phyloP scores from a whole-genome alignment of 2,113 vertebrate genomes.

The Eleginops maclovinus region DNA sequence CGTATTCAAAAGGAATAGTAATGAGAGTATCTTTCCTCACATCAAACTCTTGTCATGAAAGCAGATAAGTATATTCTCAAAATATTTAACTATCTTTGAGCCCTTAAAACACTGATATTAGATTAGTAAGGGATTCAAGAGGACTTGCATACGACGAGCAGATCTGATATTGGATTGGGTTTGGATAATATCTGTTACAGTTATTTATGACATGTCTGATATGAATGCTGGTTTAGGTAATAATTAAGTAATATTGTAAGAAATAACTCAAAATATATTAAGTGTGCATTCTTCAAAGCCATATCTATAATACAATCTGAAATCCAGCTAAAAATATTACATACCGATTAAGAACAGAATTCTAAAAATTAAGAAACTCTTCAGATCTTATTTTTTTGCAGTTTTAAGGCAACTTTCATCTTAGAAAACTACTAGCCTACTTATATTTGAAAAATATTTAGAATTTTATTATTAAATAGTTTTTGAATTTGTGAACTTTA shows the following conservation, averaged over 20 bases:
- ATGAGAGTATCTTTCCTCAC: no score
- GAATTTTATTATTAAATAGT: no score
- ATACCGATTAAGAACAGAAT: neutral
- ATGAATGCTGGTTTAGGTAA: conserved; percentile 7
- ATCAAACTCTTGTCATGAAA: no score
- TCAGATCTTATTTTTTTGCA: neutral
- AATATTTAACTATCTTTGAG: neutral
- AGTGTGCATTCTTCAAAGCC: conserved; percentile 3
- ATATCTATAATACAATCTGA: conserved; percentile 12
- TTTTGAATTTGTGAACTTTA: neutral
- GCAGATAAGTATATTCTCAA: neutral
- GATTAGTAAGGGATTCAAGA: neutral
- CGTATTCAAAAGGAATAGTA: no score
- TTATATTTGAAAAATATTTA: no score
- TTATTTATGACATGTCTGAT: neutral
- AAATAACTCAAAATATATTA: conserved; percentile 6
- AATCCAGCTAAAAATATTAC: neutral
- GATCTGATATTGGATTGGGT: neutral
- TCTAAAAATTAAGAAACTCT: neutral
- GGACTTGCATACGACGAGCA: neutral
- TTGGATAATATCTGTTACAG: neutral
- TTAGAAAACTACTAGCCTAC: neutral
- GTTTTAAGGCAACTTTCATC: neutral
- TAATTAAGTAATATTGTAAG: neutral
- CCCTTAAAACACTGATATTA: neutral